These are phyloP conservation scores for Drosophila kurseongensis DNA, from an alignment of 1,140 invertebrate species.

Conservation along the genomic window DNA sequence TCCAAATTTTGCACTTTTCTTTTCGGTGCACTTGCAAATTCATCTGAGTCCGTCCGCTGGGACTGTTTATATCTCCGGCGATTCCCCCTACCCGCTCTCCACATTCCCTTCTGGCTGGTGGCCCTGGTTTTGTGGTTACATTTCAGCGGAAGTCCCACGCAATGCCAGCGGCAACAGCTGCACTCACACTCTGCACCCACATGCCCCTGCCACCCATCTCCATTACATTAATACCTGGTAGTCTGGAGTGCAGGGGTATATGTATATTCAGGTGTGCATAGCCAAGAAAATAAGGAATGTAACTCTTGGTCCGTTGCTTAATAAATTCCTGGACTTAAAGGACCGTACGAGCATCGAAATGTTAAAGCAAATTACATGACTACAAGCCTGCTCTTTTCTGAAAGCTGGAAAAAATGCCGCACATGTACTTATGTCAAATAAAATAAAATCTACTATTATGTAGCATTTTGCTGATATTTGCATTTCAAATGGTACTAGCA, in stretches of 20 bases:
- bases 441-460: too few relatives aligned
- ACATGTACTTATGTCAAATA: background rate
- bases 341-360: background rate
- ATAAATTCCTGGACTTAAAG: slow-evolving; percentile 5
- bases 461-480: too few relatives aligned
- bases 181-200: slow-evolving; percentile 31
- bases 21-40: slow-evolving; percentile 58
- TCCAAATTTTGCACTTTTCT: slow-evolving; percentile 26
- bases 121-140: slow-evolving; percentile 65
- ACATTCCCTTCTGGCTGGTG: background rate
- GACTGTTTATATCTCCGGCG: slow-evolving; percentile 53
- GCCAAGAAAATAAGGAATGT: background rate
- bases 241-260: background rate
- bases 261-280: background rate
- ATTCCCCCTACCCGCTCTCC: slow-evolving; percentile 10
- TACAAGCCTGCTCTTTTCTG: background rate
- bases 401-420: background rate
- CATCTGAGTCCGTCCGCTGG: slow-evolving; percentile 28
- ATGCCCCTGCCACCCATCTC: background rate
- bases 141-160: slow-evolving; percentile 81
- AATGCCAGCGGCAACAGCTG: slow-evolving; percentile 77
- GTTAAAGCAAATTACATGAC: background rate
- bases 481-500: too few relatives aligned
- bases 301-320: background rate
- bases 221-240: slow-evolving; percentile 14